phyloP scores from a whole-genome alignment of 2,888 invertebrate species.

The Megastigmus dorsalis region DNA sequence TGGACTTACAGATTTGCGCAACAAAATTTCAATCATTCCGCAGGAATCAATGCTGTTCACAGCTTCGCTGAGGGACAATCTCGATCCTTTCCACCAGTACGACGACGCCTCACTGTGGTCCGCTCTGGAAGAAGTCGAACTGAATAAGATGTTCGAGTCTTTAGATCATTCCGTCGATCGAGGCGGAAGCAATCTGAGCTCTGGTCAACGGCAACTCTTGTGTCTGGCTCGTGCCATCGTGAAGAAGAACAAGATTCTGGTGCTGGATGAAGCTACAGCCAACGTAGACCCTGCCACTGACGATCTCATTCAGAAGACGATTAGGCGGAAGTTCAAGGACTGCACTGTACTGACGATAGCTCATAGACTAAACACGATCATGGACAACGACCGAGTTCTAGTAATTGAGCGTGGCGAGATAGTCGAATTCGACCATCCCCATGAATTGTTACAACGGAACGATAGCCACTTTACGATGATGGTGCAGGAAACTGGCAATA shows the following conservation, averaged over 20 bases:
- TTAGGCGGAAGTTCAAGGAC: conserved; percentile 84
- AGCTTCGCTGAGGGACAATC: conserved; percentile 86
- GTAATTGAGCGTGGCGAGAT: conserved; percentile 89
- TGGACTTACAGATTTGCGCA: conserved; percentile 85
- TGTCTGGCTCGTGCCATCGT: conserved; percentile 91
- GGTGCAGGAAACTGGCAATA: conserved; percentile 26
- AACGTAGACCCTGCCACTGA: conserved; percentile 91
- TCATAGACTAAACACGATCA: conserved; percentile 92
- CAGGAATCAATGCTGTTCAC: conserved; percentile 92
- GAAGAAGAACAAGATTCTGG: conserved; percentile 85
- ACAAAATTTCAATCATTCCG: conserved; percentile 92
- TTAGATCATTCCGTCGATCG: conserved; percentile 82
- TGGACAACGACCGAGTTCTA: conserved; percentile 92
- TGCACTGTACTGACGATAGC: conserved; percentile 95
- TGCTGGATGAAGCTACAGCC: conserved; percentile 94
- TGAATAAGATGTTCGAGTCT: conserved; percentile 82
- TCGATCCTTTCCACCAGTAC: conserved; percentile 87
- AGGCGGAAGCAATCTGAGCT: conserved; percentile 89
- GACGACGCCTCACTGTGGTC: conserved; percentile 85
- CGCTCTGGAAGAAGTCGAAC: conserved; percentile 84
- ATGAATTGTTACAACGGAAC: conserved; percentile 77
- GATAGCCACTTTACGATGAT: conserved; percentile 15
- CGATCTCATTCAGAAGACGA: conserved; percentile 88
- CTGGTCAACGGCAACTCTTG: conserved; percentile 90
- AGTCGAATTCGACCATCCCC: conserved; percentile 84